Percentiles rank a stretch among this genome's conserved stretches.
phyloP scores from a whole-genome alignment of 1,140 invertebrate genomes.

The Linepithema humile region DNA sequence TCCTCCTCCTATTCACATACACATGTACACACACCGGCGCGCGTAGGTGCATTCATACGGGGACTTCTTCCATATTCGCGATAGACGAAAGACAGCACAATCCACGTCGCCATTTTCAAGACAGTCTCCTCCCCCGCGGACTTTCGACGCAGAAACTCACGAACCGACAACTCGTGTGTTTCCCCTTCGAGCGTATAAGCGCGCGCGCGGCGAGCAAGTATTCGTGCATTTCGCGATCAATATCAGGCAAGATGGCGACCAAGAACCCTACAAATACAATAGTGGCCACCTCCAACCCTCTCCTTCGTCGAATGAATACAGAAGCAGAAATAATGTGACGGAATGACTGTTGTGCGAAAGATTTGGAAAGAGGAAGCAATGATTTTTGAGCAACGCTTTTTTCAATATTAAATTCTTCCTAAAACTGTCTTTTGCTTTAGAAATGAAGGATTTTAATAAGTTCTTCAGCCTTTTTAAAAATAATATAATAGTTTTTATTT shows the following conservation, averaged over 20 bases:
- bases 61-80: conserved; percentile 17
- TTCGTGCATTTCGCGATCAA: conserved; percentile 83
- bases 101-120: conserved; percentile 81
- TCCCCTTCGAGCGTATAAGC: conserved; percentile 46
- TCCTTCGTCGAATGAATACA: conserved; percentile 40
- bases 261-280: conserved; percentile 83
- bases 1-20: neutral
- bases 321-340: conserved; percentile 25
- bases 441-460: no score
- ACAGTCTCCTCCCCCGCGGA: conserved; percentile 81
- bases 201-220: conserved; percentile 67
- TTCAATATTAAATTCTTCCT: neutral
- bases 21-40: neutral
- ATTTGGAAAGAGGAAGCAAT: neutral
- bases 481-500: no score
- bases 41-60: no score
- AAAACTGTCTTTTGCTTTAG: neutral
- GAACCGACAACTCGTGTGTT: conserved; percentile 40
- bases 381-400: neutral
- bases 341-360: conserved; percentile 21
- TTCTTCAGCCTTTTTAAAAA: no score
- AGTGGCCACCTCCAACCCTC: conserved; percentile 55
- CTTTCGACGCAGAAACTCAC: conserved; percentile 53
- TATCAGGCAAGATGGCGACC: conserved; percentile 84
- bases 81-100: conserved; percentile 65